phyloP scores from a whole-genome alignment of 2,797 vertebrate genomes.

The Bovichtus diacanthus region DNA sequence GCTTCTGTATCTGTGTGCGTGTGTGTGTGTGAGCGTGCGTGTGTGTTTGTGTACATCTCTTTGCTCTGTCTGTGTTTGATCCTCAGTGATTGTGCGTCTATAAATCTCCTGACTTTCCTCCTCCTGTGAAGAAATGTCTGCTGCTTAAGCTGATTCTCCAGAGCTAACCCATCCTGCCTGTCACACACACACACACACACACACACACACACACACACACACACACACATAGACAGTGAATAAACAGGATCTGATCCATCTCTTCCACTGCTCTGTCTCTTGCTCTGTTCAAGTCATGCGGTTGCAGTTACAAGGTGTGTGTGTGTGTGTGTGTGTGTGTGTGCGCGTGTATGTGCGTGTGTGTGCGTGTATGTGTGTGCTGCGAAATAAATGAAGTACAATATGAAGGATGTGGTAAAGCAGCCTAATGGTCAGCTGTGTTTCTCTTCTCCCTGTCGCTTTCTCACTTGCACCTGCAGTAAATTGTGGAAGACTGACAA shows the following conservation, averaged over 20 bases:
- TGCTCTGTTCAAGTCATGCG: constrained; percentile 9
- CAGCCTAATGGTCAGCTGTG: constrained; percentile 16
- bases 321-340: constrained; percentile 1
- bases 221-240: not conserved
- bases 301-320: constrained; percentile 6
- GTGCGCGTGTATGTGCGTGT: not conserved
- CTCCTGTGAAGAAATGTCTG: constrained; percentile 32
- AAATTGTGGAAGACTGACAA: not conserved
- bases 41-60: constrained; percentile 28
- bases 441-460: not conserved
- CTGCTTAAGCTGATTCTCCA: constrained; percentile 63
- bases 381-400: not conserved
- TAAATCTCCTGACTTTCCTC: constrained; percentile 49
- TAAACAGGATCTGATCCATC: constrained; percentile 40
- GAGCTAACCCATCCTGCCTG: constrained; percentile 40
- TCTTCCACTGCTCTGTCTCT: constrained; percentile 19
- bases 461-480: constrained; percentile 4
- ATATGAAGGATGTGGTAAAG: constrained; percentile 18
- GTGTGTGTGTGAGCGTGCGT: not conserved
- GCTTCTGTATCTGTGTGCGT: constrained; percentile 1
- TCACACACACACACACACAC: not conserved
- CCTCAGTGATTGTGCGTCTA: constrained; percentile 29
- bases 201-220: constrained; percentile 3
- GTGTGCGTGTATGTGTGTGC: too few species aligned
- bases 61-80: constrained; percentile 46